These are phyloP conservation scores for Poecilia velifera DNA, from an alignment of 2,797 vertebrate genomes.

Conservation along the genomic window DNA sequence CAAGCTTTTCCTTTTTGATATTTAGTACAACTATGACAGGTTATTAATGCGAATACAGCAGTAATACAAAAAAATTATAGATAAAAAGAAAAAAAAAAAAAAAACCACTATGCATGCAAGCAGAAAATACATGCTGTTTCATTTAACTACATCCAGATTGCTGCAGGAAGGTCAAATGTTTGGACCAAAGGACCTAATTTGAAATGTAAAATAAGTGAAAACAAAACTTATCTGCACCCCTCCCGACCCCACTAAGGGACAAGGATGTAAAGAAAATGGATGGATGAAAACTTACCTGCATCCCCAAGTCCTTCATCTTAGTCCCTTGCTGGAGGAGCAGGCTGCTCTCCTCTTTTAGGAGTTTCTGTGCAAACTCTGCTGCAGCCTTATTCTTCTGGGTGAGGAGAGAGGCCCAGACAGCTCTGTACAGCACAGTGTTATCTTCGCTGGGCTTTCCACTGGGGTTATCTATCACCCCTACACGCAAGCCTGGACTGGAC, in stretches of 20 bases:
- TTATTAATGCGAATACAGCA: neutral
- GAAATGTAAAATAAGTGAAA: neutral
- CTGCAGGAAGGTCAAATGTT: neutral
- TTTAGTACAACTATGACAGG: neutral
- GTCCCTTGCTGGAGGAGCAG: slow-evolving; percentile 84
- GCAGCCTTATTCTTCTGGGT: slow-evolving; percentile 88
- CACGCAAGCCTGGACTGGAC: slow-evolving; percentile 83
- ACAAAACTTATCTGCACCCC: slow-evolving; percentile 80
- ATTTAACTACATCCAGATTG: neutral
- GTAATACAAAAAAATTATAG: neutral
- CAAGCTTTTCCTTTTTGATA: no score
- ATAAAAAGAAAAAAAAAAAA: neutral
- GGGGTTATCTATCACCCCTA: slow-evolving; percentile 94
- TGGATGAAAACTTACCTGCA: slow-evolving; percentile 75
- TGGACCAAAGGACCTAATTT: neutral
- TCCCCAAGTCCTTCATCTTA: slow-evolving; percentile 88
- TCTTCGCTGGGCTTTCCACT: slow-evolving; percentile 87
- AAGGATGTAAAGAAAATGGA: no score
- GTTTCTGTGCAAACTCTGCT: slow-evolving; percentile 85
- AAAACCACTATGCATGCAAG: neutral
- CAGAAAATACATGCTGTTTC: neutral
- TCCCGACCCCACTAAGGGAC: no score
- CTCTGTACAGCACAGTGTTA: slow-evolving; percentile 88
- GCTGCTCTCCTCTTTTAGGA: slow-evolving; percentile 87
- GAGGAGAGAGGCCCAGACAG: slow-evolving; percentile 89